Evolutionary conservation across 92 coral and sea anemone species (phyloP).

Genomic region (Siderastrea siderea): DNA sequence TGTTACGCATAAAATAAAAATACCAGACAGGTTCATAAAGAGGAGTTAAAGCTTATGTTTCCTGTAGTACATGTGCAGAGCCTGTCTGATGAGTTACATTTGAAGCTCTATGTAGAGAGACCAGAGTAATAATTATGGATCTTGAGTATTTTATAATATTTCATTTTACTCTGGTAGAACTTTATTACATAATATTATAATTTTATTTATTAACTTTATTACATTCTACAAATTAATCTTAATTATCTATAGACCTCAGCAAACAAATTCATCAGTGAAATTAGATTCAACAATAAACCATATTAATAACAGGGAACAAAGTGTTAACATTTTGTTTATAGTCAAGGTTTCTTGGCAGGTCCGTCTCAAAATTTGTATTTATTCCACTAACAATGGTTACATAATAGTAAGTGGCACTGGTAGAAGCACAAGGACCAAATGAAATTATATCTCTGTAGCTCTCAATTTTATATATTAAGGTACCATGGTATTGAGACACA

Average conservation of each 20-base stretch:
- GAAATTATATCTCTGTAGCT: slow-evolving; percentile 13
- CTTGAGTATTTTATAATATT: too few relatives aligned
- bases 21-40: slow-evolving; percentile 8
- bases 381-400: slow-evolving; percentile 20
- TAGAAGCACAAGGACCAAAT: slow-evolving; percentile 5
- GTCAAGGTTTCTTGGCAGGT: slow-evolving; percentile 18
- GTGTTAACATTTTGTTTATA: slow-evolving; percentile 9
- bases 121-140: too few relatives aligned
- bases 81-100: not conserved
- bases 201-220: slow-evolving; percentile 5
- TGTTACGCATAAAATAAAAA: not conserved
- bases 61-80: not conserved
- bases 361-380: slow-evolving; percentile 5
- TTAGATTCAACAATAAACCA: slow-evolving; percentile 16
- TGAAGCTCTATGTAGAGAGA: too few relatives aligned
- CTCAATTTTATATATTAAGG: not conserved
- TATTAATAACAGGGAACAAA: slow-evolving; percentile 5
- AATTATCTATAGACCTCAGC: slow-evolving; percentile 19
- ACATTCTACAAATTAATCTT: slow-evolving; percentile 8
- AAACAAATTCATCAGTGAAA: slow-evolving; percentile 18
- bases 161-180: not conserved
- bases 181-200: slow-evolving; percentile 5
- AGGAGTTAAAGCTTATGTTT: too few relatives aligned
- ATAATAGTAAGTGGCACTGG: slow-evolving; percentile 4
- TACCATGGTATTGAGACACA: not conserved